phyloP scores from a whole-genome alignment of 2,888 invertebrate genomes.

The Leucophenga maculata region DNA sequence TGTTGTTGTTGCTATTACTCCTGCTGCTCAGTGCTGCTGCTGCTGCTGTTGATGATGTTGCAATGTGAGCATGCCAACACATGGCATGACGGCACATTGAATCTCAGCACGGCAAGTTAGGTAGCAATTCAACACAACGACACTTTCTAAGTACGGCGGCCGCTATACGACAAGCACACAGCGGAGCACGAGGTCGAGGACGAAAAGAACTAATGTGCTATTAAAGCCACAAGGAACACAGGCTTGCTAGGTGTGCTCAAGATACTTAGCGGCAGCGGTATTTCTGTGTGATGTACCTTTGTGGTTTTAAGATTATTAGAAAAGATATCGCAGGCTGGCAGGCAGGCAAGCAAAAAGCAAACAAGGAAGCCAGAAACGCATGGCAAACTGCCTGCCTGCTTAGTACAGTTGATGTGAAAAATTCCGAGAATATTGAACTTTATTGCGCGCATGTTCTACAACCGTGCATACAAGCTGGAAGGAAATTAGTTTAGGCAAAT shows the following conservation, averaged over 20 bases:
- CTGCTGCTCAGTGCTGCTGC: slow-evolving; percentile 32
- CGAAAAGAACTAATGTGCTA: slow-evolving; percentile 4
- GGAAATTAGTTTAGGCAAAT: slow-evolving; percentile 71
- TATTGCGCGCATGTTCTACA: no score
- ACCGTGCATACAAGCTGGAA: slow-evolving; percentile 38
- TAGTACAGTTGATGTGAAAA: no score
- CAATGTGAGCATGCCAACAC: slow-evolving; percentile 50
- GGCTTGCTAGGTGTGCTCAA: slow-evolving; percentile 53
- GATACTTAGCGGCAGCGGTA: slow-evolving; percentile 55
- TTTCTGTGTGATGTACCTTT: slow-evolving; percentile 50
- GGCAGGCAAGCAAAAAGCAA: slow-evolving; percentile 29
- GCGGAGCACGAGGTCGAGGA: no score
- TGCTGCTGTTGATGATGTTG: background rate
- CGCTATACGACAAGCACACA: no score
- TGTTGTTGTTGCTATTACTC: no score
- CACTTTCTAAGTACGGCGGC: no score
- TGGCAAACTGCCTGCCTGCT: no score
- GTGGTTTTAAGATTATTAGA: slow-evolving; percentile 65
- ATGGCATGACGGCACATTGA: slow-evolving; percentile 52
- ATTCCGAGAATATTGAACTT: no score
- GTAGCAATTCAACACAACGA: background rate
- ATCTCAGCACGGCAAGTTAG: slow-evolving; percentile 35
- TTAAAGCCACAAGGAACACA: slow-evolving; percentile 34
- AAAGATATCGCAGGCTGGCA: slow-evolving; percentile 49
- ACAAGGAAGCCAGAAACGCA: slow-evolving; percentile 29